These are phyloP conservation scores for Chesias legatella DNA, from an alignment of 2,888 invertebrate species.

Conservation along the genomic window DNA sequence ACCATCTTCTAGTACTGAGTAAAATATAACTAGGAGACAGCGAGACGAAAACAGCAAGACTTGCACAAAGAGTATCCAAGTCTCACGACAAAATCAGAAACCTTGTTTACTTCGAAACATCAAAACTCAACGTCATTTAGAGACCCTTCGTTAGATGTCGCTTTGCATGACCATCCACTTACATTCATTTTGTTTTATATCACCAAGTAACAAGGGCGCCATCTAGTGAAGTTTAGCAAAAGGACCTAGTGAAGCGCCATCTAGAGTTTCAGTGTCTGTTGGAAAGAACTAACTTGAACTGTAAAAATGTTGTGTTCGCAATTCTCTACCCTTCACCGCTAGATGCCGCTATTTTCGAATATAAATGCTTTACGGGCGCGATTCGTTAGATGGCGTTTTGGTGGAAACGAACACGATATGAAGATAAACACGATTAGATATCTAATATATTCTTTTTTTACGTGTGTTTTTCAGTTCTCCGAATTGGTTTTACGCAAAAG, in stretches of 20 bases:
- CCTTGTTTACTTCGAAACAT: too few relatives aligned
- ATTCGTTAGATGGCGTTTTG: slow-evolving; percentile 21
- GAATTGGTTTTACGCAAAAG: too few relatives aligned
- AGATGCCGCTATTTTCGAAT: not conserved
- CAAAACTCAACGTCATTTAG: not conserved
- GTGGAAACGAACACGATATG: not conserved
- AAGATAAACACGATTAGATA: too few relatives aligned
- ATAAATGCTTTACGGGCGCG: not conserved
- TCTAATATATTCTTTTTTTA: too few relatives aligned
- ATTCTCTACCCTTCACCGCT: too few relatives aligned
- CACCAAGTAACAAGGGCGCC: not conserved
- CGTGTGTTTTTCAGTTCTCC: too few relatives aligned
- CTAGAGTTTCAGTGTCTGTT: not conserved
- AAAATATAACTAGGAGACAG: not conserved
- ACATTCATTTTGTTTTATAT: too few relatives aligned
- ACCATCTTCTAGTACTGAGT: not conserved
- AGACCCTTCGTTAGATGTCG: slow-evolving; percentile 9
- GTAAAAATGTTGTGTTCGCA: too few relatives aligned
- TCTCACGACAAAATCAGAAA: not conserved
- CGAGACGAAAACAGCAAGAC: not conserved
- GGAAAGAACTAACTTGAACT: too few relatives aligned
- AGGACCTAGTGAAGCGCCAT: slow-evolving; percentile 9
- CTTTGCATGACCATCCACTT: slow-evolving; percentile 9
- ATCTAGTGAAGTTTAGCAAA: slow-evolving; percentile 6
- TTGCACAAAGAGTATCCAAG: not conserved